Base-by-base conservation (phyloP, 2,113 vertebrate genomes). In the Vimba vimba region DNA sequence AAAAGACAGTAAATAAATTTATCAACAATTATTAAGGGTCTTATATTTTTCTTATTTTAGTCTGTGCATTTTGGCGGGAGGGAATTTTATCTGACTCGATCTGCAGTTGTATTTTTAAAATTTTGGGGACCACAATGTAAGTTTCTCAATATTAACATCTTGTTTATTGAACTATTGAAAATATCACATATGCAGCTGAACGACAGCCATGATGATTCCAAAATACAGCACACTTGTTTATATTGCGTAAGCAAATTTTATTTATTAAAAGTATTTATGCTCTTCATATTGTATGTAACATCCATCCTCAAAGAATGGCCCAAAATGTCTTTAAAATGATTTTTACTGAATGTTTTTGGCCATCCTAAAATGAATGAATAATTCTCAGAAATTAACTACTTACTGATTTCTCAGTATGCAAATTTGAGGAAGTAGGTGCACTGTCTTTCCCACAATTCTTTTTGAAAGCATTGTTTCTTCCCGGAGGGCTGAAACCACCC, bases 401-500 rank as follows among this genome's bases (percentile, higher is more conserved):
- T 23, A 96, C 95, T 55, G 88, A 90, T 75, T 89, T 92, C 57
- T 92, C 90, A 78, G 91, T 93, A 80, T 92, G 77, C 36, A 52
- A 79, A 30, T 84, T 86, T 3, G 2, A 39, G 43, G 89, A 73
- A 82, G 88, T 82, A 4, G 62, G 39, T 13, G 88, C 82, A 78
- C 27, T 83, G 23, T 12, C 12, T 2, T 92, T 90, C 7, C 90
- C 93, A 81, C 95, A 96, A 4, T 87, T 87, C 62, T 90, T 90
- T 86, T 92, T 90, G 39, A 91, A 73, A 0, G 89, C 93, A 79
- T 91, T 83, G 25, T 79, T 80, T 3, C 79, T 73, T 10, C 80
- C 90, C 71, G 88, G 90, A 71, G 94, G 93, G 13, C 30, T 83
- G 87, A 95, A 95, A 1, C 95, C 95, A 6, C 94, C 94, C 83